These are phyloP conservation scores for Oophaga pumilio DNA, from an alignment of 2,113 vertebrate genomes.

Conservation along the genomic window DNA sequence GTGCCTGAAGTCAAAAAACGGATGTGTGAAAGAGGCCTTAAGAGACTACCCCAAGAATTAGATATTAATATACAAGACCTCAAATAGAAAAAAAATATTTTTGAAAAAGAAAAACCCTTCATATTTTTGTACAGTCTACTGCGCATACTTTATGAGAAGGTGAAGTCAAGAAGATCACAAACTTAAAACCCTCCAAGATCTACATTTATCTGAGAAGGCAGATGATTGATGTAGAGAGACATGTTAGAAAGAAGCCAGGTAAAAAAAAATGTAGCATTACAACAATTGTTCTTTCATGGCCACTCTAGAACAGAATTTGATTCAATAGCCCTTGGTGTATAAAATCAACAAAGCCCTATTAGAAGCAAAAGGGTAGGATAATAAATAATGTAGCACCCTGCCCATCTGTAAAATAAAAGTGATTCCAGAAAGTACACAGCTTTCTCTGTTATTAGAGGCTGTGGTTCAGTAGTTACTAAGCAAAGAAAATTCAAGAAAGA, in stretches of 20 bases:
- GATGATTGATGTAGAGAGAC: neutral
- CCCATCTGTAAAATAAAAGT: slow-evolving; percentile 38
- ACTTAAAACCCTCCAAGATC: neutral
- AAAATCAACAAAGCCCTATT: slow-evolving; percentile 31
- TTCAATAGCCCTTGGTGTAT: slow-evolving; percentile 19
- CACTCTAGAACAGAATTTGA: neutral
- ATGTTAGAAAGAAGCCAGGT: neutral
- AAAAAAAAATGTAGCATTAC: neutral
- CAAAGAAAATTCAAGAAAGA: slow-evolving; percentile 27
- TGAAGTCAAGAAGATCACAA: neutral
- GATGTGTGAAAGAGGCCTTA: no score
- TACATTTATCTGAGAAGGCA: neutral
- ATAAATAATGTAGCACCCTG: slow-evolving; percentile 32
- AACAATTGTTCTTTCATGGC: neutral
- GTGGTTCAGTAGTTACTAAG: slow-evolving; percentile 24
- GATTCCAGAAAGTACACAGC: slow-evolving; percentile 18
- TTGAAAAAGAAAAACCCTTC: neutral
- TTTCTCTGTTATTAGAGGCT: slow-evolving; percentile 39
- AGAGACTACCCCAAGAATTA: neutral
- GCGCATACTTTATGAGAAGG: neutral
- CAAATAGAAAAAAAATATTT: neutral
- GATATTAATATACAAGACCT: neutral
- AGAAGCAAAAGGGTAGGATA: slow-evolving; percentile 29
- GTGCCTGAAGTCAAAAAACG: no score
- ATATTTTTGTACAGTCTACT: neutral